Base-by-base conservation (phyloP, 1,140 invertebrate species). In the Neuroterus valhalla region DNA sequence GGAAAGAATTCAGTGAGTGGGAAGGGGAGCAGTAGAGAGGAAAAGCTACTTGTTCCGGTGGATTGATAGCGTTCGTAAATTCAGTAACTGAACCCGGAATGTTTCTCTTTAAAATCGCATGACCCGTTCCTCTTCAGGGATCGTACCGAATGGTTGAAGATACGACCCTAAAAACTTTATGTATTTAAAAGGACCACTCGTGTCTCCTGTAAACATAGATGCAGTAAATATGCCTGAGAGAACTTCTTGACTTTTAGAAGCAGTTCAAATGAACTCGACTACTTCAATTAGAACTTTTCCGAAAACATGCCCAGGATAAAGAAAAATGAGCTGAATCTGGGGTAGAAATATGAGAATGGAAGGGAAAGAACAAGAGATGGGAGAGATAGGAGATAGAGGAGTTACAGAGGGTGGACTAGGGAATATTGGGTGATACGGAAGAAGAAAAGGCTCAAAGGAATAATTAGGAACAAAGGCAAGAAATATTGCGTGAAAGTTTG, bases 11-110 rank as follows among this genome's bases (percentile, higher is more conserved):
- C 10, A 19, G 46, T n/a, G n/a, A 48, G 8, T 11, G 44, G 2
- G 15, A 45, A 45, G 44, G 44, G 44, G 44, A 45, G 44, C 44
- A 45, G 11, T 52, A 52, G 50, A 52, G 50, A 52, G 50, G 19
- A 52, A 52, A 52, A 52, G 50, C 50, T 52, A 52, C 50, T 52
- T 52, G 50, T 52, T 52, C 50, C 10, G 50, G 17, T 52, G 23
- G 50, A 52, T 52, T 52, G 50, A 52, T 52, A 19, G 50, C 50
- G 21, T 52, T 52, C 17, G 50, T 52, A 52, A 52, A 52, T 52
- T 19, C 50, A 52, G 19, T 19, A 52, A 5, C 12, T 11, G 12
- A 52, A 52, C 6, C 19, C 8, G 23, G 50, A 52, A 52, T 52
- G 50, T 21, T 52, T 52, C 50, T 52, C 50, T 52, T 52, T 52